These are phyloP conservation scores for Bombus waltoni DNA, from an alignment of 1,140 invertebrate genomes.

Conservation along the genomic window DNA sequence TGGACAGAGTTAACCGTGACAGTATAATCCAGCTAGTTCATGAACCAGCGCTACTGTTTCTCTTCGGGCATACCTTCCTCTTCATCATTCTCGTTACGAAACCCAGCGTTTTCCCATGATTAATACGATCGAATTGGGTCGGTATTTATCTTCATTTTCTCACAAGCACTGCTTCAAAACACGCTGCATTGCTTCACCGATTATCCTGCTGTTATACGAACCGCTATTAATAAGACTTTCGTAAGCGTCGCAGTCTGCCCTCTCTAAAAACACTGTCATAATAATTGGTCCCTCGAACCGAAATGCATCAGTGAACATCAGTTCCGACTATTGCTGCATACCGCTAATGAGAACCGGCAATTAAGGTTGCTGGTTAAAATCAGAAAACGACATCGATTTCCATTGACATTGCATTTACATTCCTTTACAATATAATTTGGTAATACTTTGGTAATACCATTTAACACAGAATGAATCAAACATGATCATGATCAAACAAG, in stretches of 20 bases:
- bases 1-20: constrained; percentile 24
- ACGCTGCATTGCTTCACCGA: not conserved
- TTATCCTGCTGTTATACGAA: not conserved
- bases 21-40: not conserved
- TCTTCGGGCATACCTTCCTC: not conserved
- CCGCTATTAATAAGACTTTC: constrained; percentile 22
- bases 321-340: not conserved
- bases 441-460: too few species aligned
- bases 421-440: not conserved
- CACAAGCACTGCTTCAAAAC: not conserved
- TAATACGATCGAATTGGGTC: constrained; percentile 9
- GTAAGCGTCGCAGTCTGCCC: not conserved
- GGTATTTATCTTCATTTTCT: constrained; percentile 23
- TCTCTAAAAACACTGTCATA: not conserved
- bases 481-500: too few species aligned
- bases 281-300: not conserved
- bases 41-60: constrained; percentile 5
- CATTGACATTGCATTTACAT: not conserved
- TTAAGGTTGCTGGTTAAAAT: not conserved
- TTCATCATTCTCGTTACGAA: not conserved
- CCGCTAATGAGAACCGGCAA: not conserved
- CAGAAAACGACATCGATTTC: not conserved
- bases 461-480: too few species aligned
- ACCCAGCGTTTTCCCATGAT: not conserved
- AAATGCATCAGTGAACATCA: not conserved